A percentile compares a stretch with the other conserved stretches of the same genome.
These are phyloP conservation scores for Hippopotamyrus pictus DNA, from an alignment of 2,797 vertebrate species.

Conservation along the genomic window DNA sequence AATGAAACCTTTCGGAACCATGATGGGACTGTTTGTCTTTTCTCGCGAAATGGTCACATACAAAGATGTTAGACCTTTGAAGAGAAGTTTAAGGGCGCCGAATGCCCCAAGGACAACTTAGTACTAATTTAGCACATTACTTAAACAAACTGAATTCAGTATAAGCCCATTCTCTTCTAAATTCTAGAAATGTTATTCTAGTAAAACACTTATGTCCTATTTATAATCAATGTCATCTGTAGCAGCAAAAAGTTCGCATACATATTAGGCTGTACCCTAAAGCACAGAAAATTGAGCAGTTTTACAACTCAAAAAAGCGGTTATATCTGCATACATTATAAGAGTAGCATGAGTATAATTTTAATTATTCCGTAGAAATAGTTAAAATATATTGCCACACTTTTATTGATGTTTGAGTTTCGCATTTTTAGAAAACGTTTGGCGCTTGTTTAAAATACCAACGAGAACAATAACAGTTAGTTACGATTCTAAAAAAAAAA, in stretches of 20 bases:
- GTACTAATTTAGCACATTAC: conserved; percentile 42
- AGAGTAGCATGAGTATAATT: not conserved
- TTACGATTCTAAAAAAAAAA: not conserved
- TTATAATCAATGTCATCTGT: conserved; percentile 2
- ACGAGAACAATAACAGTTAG: not conserved
- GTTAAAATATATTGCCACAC: not conserved
- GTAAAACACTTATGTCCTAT: conserved; percentile 11
- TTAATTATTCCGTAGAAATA: not conserved
- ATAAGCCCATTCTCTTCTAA: conserved; percentile 22
- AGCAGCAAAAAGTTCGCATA: not conserved
- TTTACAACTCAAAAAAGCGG: not conserved
- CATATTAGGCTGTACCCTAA: not conserved
- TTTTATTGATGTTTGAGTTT: not conserved
- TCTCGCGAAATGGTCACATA: conserved; percentile 30
- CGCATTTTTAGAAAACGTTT: not conserved
- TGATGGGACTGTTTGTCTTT: conserved; percentile 47
- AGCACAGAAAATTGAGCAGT: not conserved
- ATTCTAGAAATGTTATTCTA: conserved; percentile 32
- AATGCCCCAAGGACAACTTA: conserved; percentile 37
- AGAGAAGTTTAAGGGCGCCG: conserved; percentile 37
- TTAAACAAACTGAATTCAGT: conserved; percentile 33
- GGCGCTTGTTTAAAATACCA: not conserved
- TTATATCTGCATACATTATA: not conserved
- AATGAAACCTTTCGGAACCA: conserved; percentile 58
- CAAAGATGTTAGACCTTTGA: conserved; percentile 32